A percentile compares a stretch with the other conserved stretches of the same genome.
Evolutionary conservation across 2,888 invertebrate genomes (phyloP).

Genomic region (Drosophila mimica): DNA sequence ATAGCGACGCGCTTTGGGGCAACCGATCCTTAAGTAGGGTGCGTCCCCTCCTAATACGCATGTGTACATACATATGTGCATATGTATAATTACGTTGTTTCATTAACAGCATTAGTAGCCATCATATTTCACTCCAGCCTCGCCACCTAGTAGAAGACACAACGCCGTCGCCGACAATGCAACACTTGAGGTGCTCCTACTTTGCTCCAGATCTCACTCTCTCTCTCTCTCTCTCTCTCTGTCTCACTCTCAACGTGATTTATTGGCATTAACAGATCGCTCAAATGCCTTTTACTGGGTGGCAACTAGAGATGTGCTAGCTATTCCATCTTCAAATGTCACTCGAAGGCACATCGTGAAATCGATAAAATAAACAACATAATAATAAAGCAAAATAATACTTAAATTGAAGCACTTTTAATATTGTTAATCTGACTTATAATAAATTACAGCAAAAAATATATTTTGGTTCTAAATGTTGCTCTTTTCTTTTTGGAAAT

Average conservation of each 20-base stretch:
- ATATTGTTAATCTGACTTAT: neutral
- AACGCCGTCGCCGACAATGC: constrained; percentile 45
- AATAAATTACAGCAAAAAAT: neutral
- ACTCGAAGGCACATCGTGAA: neutral
- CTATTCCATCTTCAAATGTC: constrained; percentile 1
- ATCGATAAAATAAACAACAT: neutral
- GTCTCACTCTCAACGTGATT: constrained; percentile 65
- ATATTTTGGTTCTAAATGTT: neutral
- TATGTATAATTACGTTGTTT: constrained; percentile 82
- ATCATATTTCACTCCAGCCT: constrained; percentile 76
- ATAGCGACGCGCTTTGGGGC: constrained; percentile 64
- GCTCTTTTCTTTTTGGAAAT: neutral
- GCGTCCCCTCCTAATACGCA: constrained; percentile 68
- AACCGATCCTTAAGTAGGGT: constrained; percentile 69
- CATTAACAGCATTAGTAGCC: constrained; percentile 83
- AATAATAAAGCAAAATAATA: neutral
- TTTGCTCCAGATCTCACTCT: constrained; percentile 3
- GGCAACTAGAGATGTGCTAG: constrained; percentile 67
- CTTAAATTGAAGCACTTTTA: neutral
- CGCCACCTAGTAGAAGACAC: constrained; percentile 39
- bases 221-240: constrained; percentile 1
- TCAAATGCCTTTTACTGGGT: constrained; percentile 74
- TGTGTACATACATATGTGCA: neutral
- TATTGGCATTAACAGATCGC: constrained; percentile 78
- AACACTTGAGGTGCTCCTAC: constrained; percentile 63